Percentiles rank a stretch among this genome's conserved stretches.
Evolutionary conservation across 2,113 vertebrate genomes (phyloP).

Genomic region (Vulpes lagopus): DNA sequence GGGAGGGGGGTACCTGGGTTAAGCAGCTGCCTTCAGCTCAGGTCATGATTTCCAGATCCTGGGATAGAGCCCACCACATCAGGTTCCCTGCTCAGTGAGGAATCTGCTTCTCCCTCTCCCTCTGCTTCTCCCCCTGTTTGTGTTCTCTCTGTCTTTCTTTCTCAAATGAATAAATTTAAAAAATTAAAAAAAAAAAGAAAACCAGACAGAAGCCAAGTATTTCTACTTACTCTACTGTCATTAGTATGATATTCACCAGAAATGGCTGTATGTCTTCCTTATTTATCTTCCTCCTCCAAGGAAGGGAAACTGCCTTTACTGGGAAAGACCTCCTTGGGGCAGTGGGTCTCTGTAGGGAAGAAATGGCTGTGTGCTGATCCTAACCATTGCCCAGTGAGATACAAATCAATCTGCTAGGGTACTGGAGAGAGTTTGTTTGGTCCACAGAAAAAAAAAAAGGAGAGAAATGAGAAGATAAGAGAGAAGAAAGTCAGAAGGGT

Average conservation of each 20-base stretch:
- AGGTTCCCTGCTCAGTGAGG: too few species aligned
- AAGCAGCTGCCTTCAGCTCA: too few species aligned
- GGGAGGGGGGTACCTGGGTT: too few species aligned
- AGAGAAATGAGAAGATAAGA: background rate
- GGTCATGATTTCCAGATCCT: too few species aligned
- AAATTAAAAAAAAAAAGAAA: background rate
- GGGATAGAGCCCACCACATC: too few species aligned
- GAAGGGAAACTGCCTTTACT: background rate
- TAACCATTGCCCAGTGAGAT: background rate
- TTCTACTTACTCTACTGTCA: background rate
- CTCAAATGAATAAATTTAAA: too few species aligned
- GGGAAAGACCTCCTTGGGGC: background rate
- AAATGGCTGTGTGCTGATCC: background rate
- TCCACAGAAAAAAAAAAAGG: background rate
- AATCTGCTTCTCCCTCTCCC: too few species aligned
- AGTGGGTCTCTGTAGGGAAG: background rate
- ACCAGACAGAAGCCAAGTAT: background rate
- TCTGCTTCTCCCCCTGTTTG: too few species aligned
- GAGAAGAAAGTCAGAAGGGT: background rate
- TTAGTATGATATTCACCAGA: background rate
- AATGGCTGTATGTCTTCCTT: background rate
- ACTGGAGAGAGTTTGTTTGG: too few species aligned
- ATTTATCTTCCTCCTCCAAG: background rate
- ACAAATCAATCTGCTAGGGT: background rate
- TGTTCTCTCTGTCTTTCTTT: too few species aligned